Base-by-base conservation (phyloP, 1,140 invertebrate species). In the Muscidifurax raptorellus region DNA sequence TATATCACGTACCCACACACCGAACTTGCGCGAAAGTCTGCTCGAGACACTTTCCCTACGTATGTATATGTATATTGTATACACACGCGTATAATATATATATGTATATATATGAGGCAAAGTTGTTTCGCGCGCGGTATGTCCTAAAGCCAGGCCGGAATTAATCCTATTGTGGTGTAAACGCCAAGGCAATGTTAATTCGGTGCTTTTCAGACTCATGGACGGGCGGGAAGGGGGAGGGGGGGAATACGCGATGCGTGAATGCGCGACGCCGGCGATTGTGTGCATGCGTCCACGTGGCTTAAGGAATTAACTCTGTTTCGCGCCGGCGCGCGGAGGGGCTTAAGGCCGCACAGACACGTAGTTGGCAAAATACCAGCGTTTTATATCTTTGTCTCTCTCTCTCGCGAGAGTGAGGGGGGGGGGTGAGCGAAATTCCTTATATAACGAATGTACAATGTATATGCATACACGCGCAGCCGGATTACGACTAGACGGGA, bases 111-210 rank as follows among this genome's bases (percentile, higher is more conserved):
- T 40, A 40, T 40, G 36, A n/a, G 44, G 9, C 28, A 36, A 74
- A 71, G 25, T 71, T 25, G 69, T 81, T 81, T 36, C 18, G 67
- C 67, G 12, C 25, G 27, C n/a, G 32, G 69, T 36, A n/a, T 36
- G 25, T 79, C 78, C 84, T 84, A 87, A 89, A 87, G 79, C 71
- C 18, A 59, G 27, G 66, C 75, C 44, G 71, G 83, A 89, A 89
- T 88, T 87, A 89, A 89, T 89, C 86, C 83, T 86, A 89, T 88
- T 89, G 85, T 88, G 82, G 36, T 86, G 36, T 69, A 83, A 86
- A 87, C 86, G 83, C 75, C 27, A 36, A 47, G 72, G 82, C 86
- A 67, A 85, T 86, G 88, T 89, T 89, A 86, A 89, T 86, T 86
- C 84, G 72, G 85, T 80, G 84, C 83, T 87, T 88, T 89, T 64